These are phyloP conservation scores for Dasypus novemcinctus DNA, from an alignment of 2,113 vertebrate species.

Conservation along the genomic window DNA sequence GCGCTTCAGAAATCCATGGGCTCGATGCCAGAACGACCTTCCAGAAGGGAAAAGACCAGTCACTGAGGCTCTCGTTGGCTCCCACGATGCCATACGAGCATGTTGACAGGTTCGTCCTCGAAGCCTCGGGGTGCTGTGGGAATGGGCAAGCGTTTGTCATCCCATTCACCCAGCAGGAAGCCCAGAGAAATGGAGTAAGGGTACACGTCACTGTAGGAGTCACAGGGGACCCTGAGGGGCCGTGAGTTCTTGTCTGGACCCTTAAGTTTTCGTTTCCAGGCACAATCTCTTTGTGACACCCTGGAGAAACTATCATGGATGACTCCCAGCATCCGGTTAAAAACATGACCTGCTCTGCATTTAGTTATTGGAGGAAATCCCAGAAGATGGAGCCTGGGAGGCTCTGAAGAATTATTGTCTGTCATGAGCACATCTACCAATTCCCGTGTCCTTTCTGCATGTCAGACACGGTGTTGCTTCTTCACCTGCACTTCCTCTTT, in stretches of 20 bases:
- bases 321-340: neutral
- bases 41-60: neutral
- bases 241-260: neutral
- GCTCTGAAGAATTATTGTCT: neutral
- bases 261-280: neutral
- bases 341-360: neutral
- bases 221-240: neutral
- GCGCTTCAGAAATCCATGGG: neutral
- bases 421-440: neutral
- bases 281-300: neutral
- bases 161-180: neutral
- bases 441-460: rapidly evolving
- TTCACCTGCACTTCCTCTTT: neutral
- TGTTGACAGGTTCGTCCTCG: neutral
- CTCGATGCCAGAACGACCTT: neutral
- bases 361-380: neutral
- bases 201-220: neutral
- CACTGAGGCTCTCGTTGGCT: neutral
- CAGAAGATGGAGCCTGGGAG: neutral
- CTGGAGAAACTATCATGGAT: neutral
- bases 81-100: neutral
- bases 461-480: neutral
- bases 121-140: neutral
- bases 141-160: neutral
- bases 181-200: neutral